A percentile compares a stretch with the other conserved stretches of the same genome.
phyloP scores from a whole-genome alignment of 2,797 vertebrate genomes.

The Anableps anableps region DNA sequence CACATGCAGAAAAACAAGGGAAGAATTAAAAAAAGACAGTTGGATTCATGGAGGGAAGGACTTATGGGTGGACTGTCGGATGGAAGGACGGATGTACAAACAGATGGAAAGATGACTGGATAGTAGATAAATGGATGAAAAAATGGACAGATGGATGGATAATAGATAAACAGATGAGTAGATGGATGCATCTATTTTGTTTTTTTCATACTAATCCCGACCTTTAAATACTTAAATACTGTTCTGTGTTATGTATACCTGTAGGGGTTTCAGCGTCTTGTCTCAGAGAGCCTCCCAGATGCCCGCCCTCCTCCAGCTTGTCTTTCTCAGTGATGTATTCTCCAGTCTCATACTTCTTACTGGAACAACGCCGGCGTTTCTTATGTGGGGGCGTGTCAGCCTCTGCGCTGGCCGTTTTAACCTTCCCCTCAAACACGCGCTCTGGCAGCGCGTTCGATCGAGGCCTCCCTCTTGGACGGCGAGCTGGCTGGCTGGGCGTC shows the following conservation, averaged over 20 bases:
- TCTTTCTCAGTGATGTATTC: slow-evolving; percentile 93
- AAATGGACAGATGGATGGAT: not conserved
- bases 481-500: slow-evolving; percentile 56
- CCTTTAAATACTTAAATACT: not conserved
- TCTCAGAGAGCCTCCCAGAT: slow-evolving; percentile 52
- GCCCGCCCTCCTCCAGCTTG: slow-evolving; percentile 83
- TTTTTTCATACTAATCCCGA: not conserved
- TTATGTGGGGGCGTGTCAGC: slow-evolving; percentile 82
- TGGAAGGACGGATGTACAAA: too few species aligned
- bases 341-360: slow-evolving; percentile 93
- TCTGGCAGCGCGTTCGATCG: slow-evolving; percentile 82
- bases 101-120: too few species aligned
- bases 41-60: not conserved
- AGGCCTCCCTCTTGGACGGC: slow-evolving; percentile 87
- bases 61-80: too few species aligned
- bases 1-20: not conserved
- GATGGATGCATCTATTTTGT: too few species aligned
- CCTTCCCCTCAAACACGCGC: slow-evolving; percentile 75
- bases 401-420: slow-evolving; percentile 71
- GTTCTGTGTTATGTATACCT: slow-evolving; percentile 57
- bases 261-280: slow-evolving; percentile 50
- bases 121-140: too few species aligned
- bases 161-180: not conserved
- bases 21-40: not conserved
- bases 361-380: slow-evolving; percentile 92